Evolutionary conservation across 2,797 vertebrate species (phyloP).

Genomic region (Galagoides demidoff): DNA sequence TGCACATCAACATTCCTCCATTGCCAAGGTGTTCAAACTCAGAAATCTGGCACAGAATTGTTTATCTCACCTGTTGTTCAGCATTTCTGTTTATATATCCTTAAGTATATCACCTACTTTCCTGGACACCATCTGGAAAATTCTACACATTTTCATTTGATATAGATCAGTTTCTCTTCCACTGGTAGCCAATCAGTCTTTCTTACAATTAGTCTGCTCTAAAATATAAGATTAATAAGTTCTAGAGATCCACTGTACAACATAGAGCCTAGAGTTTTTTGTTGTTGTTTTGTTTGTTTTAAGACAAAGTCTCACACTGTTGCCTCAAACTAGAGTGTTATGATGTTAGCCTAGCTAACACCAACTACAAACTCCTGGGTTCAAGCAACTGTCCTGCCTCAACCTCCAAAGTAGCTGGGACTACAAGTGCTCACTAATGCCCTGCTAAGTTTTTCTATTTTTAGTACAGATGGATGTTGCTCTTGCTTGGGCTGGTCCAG

Average conservation of each 20-base stretch:
- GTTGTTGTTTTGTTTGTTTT: too few species aligned
- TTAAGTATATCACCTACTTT: neutral
- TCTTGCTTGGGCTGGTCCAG: too few species aligned
- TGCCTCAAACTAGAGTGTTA: too few species aligned
- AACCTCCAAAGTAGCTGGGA: too few species aligned
- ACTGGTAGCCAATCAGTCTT: neutral
- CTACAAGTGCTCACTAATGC: too few species aligned
- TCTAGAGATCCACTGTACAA: neutral
- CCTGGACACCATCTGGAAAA: neutral
- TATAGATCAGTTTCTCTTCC: neutral
- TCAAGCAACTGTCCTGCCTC: too few species aligned
- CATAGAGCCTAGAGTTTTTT: neutral
- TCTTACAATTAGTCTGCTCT: neutral
- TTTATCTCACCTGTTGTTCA: neutral
- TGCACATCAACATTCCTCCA: neutral
- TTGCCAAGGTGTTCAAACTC: neutral
- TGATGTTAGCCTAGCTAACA: too few species aligned
- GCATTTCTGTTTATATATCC: neutral
- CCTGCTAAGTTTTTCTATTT: too few species aligned
- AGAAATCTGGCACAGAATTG: neutral
- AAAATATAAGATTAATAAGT: neutral
- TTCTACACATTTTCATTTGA: neutral
- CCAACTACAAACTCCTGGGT: too few species aligned
- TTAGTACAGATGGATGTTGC: too few species aligned
- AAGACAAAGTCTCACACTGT: too few species aligned